A percentile compares a stretch with the other conserved stretches of the same genome.
These are phyloP conservation scores for Echeneis naucrates DNA, from an alignment of 2,797 vertebrate species.

Conservation along the genomic window DNA sequence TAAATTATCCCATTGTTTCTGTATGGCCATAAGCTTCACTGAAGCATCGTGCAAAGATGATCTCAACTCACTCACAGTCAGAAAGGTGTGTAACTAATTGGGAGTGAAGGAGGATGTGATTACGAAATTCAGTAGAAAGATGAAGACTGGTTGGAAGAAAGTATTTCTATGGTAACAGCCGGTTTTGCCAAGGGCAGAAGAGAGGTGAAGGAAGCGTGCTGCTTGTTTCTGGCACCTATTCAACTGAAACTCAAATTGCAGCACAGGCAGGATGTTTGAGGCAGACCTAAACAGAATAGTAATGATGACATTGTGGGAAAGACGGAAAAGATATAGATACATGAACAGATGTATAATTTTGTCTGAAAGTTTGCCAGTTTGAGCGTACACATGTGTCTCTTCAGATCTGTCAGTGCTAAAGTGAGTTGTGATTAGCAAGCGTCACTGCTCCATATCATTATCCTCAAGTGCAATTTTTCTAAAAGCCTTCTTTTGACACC, in stretches of 20 bases:
- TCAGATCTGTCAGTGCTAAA: slow-evolving; percentile 50
- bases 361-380: slow-evolving; percentile 3
- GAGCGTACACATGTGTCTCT: slow-evolving; percentile 15
- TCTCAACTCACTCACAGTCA: slow-evolving; percentile 3
- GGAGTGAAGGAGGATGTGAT: slow-evolving; percentile 31
- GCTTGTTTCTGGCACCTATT: slow-evolving; percentile 54
- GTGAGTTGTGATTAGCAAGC: slow-evolving; percentile 51
- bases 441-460: slow-evolving; percentile 65
- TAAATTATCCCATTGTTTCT: slow-evolving; percentile 24
- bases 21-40: slow-evolving; percentile 47
- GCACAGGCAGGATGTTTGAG: slow-evolving; percentile 41
- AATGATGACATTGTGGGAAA: slow-evolving; percentile 23
- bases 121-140: slow-evolving; percentile 51
- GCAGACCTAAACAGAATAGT: slow-evolving; percentile 40
- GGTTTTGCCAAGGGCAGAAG: slow-evolving; percentile 61
- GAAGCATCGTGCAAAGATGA: slow-evolving; percentile 9
- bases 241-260: slow-evolving; percentile 54
- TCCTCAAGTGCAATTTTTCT: slow-evolving; percentile 72
- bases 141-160: slow-evolving; percentile 71
- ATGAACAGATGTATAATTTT: neutral
- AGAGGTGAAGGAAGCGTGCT: slow-evolving; percentile 66
- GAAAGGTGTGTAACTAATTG: slow-evolving; percentile 5
- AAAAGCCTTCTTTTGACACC: slow-evolving; percentile 66
- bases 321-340: neutral
- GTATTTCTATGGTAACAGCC: slow-evolving; percentile 87